Evolutionary conservation across 2,797 vertebrate species (phyloP), one percentile per base, ranked within the genome.

Genomic region (Chrysocyon brachyurus): DNA sequence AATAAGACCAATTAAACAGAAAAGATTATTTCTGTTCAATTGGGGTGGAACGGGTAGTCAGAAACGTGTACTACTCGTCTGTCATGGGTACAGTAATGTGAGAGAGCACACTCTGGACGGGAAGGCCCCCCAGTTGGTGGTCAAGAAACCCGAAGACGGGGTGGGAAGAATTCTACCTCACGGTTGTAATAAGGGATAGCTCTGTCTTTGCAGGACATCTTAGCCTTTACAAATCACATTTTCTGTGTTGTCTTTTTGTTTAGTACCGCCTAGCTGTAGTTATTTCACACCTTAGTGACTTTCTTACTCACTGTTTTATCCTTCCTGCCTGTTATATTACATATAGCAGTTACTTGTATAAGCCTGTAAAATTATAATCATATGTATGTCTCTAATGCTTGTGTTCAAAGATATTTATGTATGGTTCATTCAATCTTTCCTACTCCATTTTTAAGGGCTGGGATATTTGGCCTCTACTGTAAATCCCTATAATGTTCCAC

Each of bases 381-480:
- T 72, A 72, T 82, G 66, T 93, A 88, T 79, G 46, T 95, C 93
- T 94, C 87, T 68, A 81, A 17, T 97, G 83, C 87, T 87, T 77
- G 72, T 97, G 83, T 97, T 97, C 63, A 96, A 61, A 95, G 26
- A 82, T 92, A 91, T 77, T 92, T 90, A 83, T 97, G 93, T 97
- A 95, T 79, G 52, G 24, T 75, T 96, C 77, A 96, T 88, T 87
- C 78, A 79, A 1, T 83, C 81, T 97, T 96, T 97, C 91, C 87
- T 97, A 93, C 88, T 90, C 82, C 22, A 49, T 90, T 97, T 97
- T 83, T 94, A 98, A 98, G 97, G 95, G 97, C 97, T 98, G 96
- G 90, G 91, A 96, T 94, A 96, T 97, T 97, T 97, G 92, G 90
- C 92, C 94, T 97, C 96, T 98, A 95, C 96, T 98, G 97, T 98